Evolutionary conservation across 2,888 invertebrate species (phyloP).

Genomic region (Cryptocephalus moraei): DNA sequence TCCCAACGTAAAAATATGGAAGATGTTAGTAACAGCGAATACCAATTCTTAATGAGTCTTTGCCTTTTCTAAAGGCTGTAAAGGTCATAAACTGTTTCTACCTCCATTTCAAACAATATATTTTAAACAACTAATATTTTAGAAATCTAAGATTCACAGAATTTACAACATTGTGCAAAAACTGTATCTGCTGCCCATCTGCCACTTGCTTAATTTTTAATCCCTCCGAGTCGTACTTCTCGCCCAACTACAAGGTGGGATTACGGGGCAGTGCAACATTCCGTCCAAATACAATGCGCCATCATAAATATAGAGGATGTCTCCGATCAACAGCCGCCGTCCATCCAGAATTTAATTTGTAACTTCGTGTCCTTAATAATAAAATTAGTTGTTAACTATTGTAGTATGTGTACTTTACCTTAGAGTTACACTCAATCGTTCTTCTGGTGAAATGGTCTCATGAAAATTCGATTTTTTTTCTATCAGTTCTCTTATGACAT

Average conservation of each 20-base stretch:
- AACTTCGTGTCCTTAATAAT: too few relatives aligned
- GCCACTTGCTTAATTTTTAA: neutral
- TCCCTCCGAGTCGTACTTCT: too few relatives aligned
- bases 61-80: constrained; percentile 8
- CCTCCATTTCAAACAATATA: constrained; percentile 9
- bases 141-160: too few relatives aligned
- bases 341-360: neutral
- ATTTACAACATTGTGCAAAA: neutral
- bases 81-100: constrained; percentile 8
- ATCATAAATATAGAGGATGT: too few relatives aligned
- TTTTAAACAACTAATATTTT: constrained; percentile 4
- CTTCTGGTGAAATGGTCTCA: constrained; percentile 6
- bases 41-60: constrained; percentile 7
- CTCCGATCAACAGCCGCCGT: neutral
- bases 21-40: constrained; percentile 5
- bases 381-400: too few relatives aligned
- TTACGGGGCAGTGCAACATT: too few relatives aligned
- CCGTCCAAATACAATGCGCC: neutral
- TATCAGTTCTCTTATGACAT: too few relatives aligned
- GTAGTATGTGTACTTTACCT: constrained; percentile 1
- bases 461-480: constrained; percentile 4
- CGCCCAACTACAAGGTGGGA: too few relatives aligned
- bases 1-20: constrained; percentile 1
- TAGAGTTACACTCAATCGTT: constrained; percentile 1
- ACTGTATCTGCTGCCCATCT: too few relatives aligned